Base-by-base conservation (phyloP, 2,888 invertebrate species). In the Oasisia sp. region DNA sequence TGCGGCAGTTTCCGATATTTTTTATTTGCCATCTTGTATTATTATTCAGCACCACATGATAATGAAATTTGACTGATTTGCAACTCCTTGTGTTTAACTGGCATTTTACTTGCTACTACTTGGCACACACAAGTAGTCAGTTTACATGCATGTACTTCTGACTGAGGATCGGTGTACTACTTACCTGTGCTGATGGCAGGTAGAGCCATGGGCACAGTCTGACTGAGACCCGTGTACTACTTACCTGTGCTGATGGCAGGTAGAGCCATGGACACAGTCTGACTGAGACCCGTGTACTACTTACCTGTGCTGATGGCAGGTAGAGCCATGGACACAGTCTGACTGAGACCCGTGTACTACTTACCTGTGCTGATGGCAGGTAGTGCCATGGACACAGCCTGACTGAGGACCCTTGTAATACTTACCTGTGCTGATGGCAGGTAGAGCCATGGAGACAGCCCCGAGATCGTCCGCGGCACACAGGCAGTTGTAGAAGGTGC, bases 401-500 rank as follows among this genome's bases (percentile, higher is more conserved):
- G 74, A 27, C 74, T 19, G 74, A 74, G 27, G 27, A 19, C 0
- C 38, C 38, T 1, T 38, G 4, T 4, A 27, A 27, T 74, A 74
- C 27, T 27, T 74, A 74, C 74, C 74, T 74, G 74, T 74, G 27
- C 74, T 74, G 74, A 74, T 27, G 2, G 74, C 74, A 74, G 74
- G 74, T 7, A 74, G 74, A 3, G 74, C 74, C 14, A 74, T 74
- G 74, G 74, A 74, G 27, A 19, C 27, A 74, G 74, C 74, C 14
- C 74, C 74, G 74, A 74, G 74, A 74, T 74, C 74, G 27, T 74
- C 74, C 3, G 74, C 74, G 7, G 74, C 19, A n/a, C 74, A 74
- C 74, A 74, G 74, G n/a, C 74, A 74, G 74, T 74, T 74, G 74
- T 74, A 74, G n/a, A 74, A 74, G 27, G 74, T 74, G 27, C 74